Evolutionary conservation across 2,113 vertebrate genomes (phyloP), one percentile per base, ranked within the genome.

Genomic region (Bufo bufo): DNA sequence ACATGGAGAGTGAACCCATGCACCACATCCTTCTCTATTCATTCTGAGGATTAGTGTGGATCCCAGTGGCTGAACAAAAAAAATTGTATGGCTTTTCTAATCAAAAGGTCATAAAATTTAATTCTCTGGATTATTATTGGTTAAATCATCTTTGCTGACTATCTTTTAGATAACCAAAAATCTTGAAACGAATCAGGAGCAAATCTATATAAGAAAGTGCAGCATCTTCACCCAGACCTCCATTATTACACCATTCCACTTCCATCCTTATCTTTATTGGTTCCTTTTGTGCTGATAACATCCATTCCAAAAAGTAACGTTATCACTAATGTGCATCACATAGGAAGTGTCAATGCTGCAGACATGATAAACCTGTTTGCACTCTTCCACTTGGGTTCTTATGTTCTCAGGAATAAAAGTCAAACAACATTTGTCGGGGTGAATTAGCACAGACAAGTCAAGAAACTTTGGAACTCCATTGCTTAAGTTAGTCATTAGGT

Each of bases 341-440:
- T 80, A 80, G 77, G 77, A 80, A 56, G 77, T 43, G 20, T 0
- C 20, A 56, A 43, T 74, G 50, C 65, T 54, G 43, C 23, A 52
- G 6, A 49, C 19, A n/a, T 50, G 61, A 50, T 50, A 52, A 13
- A 52, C 81, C 59, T 59, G 19, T 52, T 52, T 14, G 19, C 17
- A 66, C 17, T 20, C 82, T 49, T 69, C 63, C 43, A 50, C 6
- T 23, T 47, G n/a, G 82, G 7, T 52, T 56, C 1, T 0, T 50
- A 85, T 23, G 7, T 23, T 84, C 14, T 20, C 45, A 45, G 50
- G 33, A 33, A 33, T 33, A 65, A 8, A 65, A 65, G 56, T 54
- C 58, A 77, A 86, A 79, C 43, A 74, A 47, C 59, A 85, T 85
- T 77, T 77, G 72, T 20, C 23, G 12, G 12, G 16, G 43, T 45